Conservation (phyloP, 2,888 invertebrate genomes). For the Dexiosoma caninum region DNA sequence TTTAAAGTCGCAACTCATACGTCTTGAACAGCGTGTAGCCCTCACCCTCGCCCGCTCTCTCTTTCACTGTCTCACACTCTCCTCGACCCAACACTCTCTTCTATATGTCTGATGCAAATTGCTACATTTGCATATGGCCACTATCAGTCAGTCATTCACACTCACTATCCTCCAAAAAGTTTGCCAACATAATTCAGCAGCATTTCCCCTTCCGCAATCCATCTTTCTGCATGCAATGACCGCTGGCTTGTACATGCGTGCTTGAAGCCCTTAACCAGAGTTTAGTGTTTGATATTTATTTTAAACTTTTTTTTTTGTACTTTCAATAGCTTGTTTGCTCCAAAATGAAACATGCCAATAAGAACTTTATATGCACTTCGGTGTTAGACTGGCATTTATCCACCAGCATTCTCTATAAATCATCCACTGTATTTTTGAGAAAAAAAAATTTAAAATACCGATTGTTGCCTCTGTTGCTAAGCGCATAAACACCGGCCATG, state of each 20-base stretch:
- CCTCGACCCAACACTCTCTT: not conserved
- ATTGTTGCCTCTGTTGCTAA: not conserved
- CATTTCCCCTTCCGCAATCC: not conserved
- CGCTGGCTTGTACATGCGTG: not conserved
- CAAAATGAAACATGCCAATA: not conserved
- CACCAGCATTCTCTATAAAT: not conserved
- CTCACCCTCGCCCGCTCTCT: not conserved
- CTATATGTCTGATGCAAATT: not conserved
- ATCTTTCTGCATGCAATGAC: not conserved
- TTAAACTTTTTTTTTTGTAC: conserved; percentile 24
- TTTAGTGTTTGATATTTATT: conserved; percentile 7
- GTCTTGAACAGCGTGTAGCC: too few relatives aligned
- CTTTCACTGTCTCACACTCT: not conserved
- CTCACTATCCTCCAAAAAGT: not conserved
- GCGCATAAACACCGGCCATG: not conserved
- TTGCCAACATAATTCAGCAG: not conserved
- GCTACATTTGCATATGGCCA: conserved; percentile 34
- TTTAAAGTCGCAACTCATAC: conserved; percentile 15
- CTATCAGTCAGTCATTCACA: conserved; percentile 14
- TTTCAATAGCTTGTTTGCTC: not conserved
- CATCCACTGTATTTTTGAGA: not conserved
- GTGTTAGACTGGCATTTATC: not conserved
- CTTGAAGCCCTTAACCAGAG: not conserved
- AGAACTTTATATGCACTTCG: not conserved
- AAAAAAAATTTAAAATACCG: not conserved